Base-by-base conservation (phyloP, 2,888 invertebrate species). In the Dryocosmus kuriphilus region DNA sequence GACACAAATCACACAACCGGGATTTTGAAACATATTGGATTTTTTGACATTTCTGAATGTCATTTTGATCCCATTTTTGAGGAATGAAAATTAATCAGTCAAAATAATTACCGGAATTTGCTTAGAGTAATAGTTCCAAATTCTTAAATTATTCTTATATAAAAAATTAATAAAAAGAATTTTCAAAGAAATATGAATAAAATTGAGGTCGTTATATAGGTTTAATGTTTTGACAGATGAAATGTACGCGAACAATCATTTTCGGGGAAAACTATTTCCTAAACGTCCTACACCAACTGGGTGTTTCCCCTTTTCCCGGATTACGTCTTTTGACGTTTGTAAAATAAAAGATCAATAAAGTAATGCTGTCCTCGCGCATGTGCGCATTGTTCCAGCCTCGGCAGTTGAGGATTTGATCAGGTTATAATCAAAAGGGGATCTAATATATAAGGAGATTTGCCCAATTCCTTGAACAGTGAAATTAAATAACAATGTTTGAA, bases 401-500 rank as follows among this genome's bases (percentile, higher is more conserved):
- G 65, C 71, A 71, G 71, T 46, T 51, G 65, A 75, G 57, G 82
- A 79, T 84, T 81, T 78, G 81, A 78, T 77, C 80, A 84, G 85
- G 85, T 86, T 85, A 85, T 85, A 81, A 81, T 76, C 80, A 75
- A 62, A 74, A 77, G 27, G 60, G 63, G 38, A 46, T 27, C 2
- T 46, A 65, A 24, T 65, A 65, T 27, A 46, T 71, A 71, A 71
- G 41, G 51, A 71, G 46, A 51, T 46, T 71, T 51, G 51, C 4
- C 11, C 30, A 27, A 30, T 71, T 81, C n/a, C n/a, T 27, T 30
- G 30, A 16, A 71, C 30, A 71, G 51, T 71, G 11, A 71, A 79
- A 82, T 79, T 78, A 55, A 74, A 30, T 60, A 78, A 85, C 61
- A 67, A 96, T 96, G 96, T 95, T 96, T 89, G 96, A 96, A 92